Base-by-base conservation (phyloP, 2,888 invertebrate species). In the Eulithis testata region DNA sequence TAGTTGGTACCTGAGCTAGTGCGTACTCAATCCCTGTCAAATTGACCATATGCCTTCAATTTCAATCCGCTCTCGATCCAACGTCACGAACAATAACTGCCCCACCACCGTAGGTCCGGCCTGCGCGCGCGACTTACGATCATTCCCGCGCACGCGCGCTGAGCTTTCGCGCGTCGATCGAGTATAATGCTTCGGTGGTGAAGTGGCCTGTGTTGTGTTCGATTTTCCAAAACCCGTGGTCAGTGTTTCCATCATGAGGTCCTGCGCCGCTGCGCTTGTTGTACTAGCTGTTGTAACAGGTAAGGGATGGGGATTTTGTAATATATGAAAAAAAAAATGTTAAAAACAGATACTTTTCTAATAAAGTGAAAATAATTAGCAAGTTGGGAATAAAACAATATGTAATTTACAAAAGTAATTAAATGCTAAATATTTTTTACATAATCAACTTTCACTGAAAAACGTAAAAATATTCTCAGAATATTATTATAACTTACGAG, bases 101-200 rank as follows among this genome's bases (percentile, higher is more conserved):
- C 67, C 67, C 67, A 27, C 67, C 63, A 63, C 53, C 43, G 21
- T 27, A 57, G 57, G 60, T 67, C 57, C 31, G 67, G 63, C 21
- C 60, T 14, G 67, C 54, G 63, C 63, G 60, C 60, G 53, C 53
- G 27, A 8, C 31, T 51, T n/a, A 49, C 63, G 14, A 63, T 79
- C 86, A 84, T 81, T 86, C 85, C 76, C 83, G 86, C 83, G 86
- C 81, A 76, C 81, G 83, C 90, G 93, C 91, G 92, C 90, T 83
- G 85, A 86, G 84, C 87, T 83, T 79, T 77, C 89, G 92, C 92
- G 92, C 90, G 88, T 84, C 79, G 69, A 67, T 56, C 66, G 83
- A 82, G 84, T 84, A 90, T 80, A 78, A 88, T 88, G 92, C 86
- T 81, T 85, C 87, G 88, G 90, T 90, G 88, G 93, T 92, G 91